Conservation (phyloP, 2,113 vertebrate species). For the Menura novaehollandiae region DNA sequence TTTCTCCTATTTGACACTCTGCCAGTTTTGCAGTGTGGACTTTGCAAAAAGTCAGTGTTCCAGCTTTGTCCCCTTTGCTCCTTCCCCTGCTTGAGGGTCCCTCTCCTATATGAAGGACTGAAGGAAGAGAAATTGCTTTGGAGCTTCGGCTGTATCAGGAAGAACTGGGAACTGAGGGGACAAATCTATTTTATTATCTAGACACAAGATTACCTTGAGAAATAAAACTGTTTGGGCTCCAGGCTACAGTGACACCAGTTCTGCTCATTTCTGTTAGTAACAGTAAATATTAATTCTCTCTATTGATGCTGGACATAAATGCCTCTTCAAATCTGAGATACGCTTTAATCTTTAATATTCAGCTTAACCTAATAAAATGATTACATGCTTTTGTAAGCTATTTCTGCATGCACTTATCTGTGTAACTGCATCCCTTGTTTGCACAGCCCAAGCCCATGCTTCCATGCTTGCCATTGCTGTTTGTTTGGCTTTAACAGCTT, state of each 20-base stretch:
- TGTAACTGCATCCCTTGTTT: constrained; percentile 35
- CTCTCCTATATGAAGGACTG: neutral
- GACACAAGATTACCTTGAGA: neutral
- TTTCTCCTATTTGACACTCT: neutral
- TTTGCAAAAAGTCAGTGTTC: neutral
- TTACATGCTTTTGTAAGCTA: constrained; percentile 3
- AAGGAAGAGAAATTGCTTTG: neutral
- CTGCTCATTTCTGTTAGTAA: neutral
- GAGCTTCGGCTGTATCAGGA: neutral
- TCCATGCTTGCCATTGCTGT: neutral
- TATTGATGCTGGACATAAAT: neutral
- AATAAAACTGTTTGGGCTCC: neutral
- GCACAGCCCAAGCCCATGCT: neutral
- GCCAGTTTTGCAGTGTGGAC: neutral
- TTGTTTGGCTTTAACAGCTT: constrained; percentile 23
- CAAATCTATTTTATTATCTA: neutral
- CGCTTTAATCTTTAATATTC: neutral
- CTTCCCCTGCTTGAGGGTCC: neutral
- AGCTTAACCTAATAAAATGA: neutral
- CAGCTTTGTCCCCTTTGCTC: neutral
- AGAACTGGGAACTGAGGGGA: neutral
- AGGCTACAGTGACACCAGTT: neutral
- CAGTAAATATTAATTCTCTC: neutral
- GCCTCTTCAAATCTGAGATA: neutral
- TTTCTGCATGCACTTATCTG: neutral